These are phyloP conservation scores for Oegoconia quadripuncta DNA, from an alignment of 2,888 invertebrate genomes.

Conservation along the genomic window DNA sequence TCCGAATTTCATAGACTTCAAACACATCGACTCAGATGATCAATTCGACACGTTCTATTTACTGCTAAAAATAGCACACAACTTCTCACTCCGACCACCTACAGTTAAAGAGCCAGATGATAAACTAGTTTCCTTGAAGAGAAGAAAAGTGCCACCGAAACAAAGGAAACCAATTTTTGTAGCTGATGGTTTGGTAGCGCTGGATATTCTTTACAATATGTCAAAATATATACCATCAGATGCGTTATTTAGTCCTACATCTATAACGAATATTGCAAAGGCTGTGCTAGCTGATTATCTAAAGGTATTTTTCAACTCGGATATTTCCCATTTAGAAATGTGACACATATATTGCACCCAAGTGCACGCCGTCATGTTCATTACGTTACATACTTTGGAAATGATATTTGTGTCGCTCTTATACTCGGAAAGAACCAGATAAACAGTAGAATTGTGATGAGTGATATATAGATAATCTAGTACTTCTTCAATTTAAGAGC, in stretches of 20 bases:
- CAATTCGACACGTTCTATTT: conserved; percentile 53
- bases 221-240: conserved; percentile 47
- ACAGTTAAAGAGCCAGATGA: conserved; percentile 10
- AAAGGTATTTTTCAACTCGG: conserved; percentile 5
- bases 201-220: conserved; percentile 50
- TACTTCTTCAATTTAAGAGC: too few relatives aligned
- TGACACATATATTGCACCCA: neutral
- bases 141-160: conserved; percentile 10
- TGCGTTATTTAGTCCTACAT: conserved; percentile 48
- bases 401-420: too few relatives aligned
- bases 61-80: conserved; percentile 53
- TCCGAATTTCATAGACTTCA: conserved; percentile 47
- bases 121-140: conserved; percentile 11
- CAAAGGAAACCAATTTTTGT: conserved; percentile 45
- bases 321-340: too few relatives aligned
- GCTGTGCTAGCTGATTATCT: conserved; percentile 43
- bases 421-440: too few relatives aligned
- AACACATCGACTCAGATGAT: conserved; percentile 33
- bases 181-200: conserved; percentile 53
- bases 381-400: too few relatives aligned
- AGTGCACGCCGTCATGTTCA: too few relatives aligned
- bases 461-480: too few relatives aligned
- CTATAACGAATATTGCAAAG: conserved; percentile 42
- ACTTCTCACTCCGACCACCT: conserved; percentile 29
- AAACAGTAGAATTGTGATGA: too few relatives aligned